These are phyloP conservation scores for Ectropis crepuscularia DNA, from an alignment of 2,888 invertebrate species.

Conservation along the genomic window DNA sequence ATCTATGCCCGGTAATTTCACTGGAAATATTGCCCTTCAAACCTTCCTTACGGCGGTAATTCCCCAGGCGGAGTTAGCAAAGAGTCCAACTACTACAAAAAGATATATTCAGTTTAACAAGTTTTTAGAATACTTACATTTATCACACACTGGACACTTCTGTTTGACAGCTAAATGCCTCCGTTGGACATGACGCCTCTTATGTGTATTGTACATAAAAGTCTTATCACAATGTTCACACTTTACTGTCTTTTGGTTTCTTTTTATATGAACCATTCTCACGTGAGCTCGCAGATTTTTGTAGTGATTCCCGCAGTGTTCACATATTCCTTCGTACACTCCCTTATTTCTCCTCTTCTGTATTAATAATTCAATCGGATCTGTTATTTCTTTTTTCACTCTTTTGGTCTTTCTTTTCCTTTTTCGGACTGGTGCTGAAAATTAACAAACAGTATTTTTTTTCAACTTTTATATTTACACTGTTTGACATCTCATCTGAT, in stretches of 20 bases:
- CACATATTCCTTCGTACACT: constrained; percentile 55
- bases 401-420: constrained; percentile 20
- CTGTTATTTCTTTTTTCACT: constrained; percentile 31
- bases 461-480: neutral
- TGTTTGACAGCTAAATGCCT: constrained; percentile 69
- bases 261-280: constrained; percentile 51
- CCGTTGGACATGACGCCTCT: constrained; percentile 61
- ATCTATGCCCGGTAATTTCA: too few relatives aligned
- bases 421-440: constrained; percentile 46
- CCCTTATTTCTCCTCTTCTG: constrained; percentile 27
- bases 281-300: constrained; percentile 62
- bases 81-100: too few relatives aligned
- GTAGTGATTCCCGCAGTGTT: constrained; percentile 69
- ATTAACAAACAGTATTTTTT: neutral
- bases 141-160: constrained; percentile 70
- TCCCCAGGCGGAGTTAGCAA: too few relatives aligned
- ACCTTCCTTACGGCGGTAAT: too few relatives aligned
- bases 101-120: neutral
- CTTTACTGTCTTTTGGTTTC: constrained; percentile 48
- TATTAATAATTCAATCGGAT: constrained; percentile 40
- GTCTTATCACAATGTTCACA: constrained; percentile 66
- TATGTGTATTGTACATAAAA: constrained; percentile 56
- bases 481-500: too few relatives aligned
- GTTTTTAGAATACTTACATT: constrained; percentile 56
- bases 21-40: too few relatives aligned